A percentile compares a stretch with the other conserved stretches of the same genome.
These are phyloP conservation scores for Chionodraco myersi DNA, from an alignment of 2,113 vertebrate genomes.

Conservation along the genomic window DNA sequence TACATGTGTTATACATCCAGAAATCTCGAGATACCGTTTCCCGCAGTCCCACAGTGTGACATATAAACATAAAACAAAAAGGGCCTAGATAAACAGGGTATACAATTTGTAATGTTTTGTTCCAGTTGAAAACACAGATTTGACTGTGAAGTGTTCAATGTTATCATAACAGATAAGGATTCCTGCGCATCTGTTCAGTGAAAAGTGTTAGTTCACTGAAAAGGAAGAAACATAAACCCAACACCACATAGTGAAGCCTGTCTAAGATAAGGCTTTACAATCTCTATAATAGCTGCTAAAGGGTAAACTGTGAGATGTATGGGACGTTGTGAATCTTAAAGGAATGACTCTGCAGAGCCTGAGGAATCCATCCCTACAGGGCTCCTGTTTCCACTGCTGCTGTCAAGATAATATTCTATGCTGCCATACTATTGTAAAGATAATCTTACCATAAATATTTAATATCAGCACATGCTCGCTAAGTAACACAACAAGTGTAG, in stretches of 20 bases:
- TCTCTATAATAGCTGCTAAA: not conserved
- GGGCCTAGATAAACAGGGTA: no score
- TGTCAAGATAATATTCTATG: not conserved
- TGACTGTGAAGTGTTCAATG: not conserved
- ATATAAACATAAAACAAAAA: no score
- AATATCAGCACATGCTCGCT: not conserved
- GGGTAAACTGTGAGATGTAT: not conserved
- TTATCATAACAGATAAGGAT: not conserved
- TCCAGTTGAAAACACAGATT: not conserved
- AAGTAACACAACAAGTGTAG: not conserved
- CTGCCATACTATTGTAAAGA: not conserved
- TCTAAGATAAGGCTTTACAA: not conserved
- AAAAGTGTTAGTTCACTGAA: not conserved
- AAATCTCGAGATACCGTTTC: no score
- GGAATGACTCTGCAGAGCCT: not conserved
- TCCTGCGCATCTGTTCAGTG: not conserved
- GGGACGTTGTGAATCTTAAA: not conserved
- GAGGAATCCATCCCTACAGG: not conserved
- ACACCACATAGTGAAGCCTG: not conserved
- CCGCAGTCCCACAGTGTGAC: no score
- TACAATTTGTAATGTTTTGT: not conserved
- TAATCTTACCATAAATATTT: slow-evolving; percentile 22
- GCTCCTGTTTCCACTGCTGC: slow-evolving; percentile 4
- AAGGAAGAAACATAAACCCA: not conserved
- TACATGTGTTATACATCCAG: no score